Evolutionary conservation across 2,797 vertebrate genomes (phyloP).

Genomic region (Siniperca undulata): DNA sequence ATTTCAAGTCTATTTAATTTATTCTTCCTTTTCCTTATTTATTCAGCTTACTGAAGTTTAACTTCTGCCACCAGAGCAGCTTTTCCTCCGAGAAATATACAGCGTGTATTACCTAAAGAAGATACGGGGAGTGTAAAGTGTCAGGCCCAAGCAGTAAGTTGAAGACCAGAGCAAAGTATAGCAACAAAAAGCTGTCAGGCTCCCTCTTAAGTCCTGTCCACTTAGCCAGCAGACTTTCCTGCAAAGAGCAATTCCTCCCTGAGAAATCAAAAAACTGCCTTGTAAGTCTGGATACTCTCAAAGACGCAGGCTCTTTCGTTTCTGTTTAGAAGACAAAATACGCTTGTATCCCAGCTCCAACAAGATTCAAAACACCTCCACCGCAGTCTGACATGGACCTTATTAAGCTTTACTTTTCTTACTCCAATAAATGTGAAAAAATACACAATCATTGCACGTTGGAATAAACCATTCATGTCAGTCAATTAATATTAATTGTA

Average conservation of each 20-base stretch:
- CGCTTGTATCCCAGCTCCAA: neutral
- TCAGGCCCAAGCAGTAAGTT: constrained; percentile 9
- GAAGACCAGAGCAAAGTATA: constrained; percentile 9
- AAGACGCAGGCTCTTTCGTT: neutral
- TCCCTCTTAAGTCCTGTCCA: constrained; percentile 3
- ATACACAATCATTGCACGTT: neutral
- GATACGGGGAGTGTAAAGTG: constrained; percentile 5
- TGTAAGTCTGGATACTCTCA: constrained; percentile 9
- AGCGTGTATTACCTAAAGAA: constrained; percentile 17
- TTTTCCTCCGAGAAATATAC: constrained; percentile 21
- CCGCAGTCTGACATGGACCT: neutral
- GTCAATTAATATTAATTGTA: neutral
- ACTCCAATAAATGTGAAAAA: neutral
- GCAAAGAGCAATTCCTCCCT: constrained; percentile 20
- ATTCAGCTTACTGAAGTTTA: neutral
- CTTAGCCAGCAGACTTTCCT: constrained; percentile 1
- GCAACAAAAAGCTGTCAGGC: constrained; percentile 26
- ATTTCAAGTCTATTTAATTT: neutral
- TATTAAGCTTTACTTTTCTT: neutral
- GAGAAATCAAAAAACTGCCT: constrained; percentile 9
- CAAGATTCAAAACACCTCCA: neutral
- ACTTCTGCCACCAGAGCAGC: constrained; percentile 7
- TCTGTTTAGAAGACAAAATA: constrained; percentile 3
- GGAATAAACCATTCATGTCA: neutral
- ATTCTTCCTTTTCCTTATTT: too few species aligned